Base-by-base conservation (phyloP, 2,888 invertebrate genomes). In the Copidosoma aretas region DNA sequence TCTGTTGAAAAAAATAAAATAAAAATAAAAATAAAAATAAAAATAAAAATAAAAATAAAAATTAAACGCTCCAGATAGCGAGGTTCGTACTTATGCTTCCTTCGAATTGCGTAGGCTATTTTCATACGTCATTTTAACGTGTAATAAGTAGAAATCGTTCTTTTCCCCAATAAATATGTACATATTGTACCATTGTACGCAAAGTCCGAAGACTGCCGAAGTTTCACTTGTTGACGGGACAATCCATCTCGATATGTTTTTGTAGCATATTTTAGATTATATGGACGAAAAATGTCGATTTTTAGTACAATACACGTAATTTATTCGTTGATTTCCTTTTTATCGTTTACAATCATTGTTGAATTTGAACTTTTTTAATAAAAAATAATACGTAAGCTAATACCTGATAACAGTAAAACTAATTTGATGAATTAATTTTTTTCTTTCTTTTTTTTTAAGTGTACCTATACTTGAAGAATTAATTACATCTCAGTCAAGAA, bases 71-170 rank as follows among this genome's bases (percentile, higher is more conserved):
- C 51, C n/a, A n/a, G n/a, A 22, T 61, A 39, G 24, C 43, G 67
- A 68, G 71, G 74, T 70, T 75, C 72, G 75, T 77, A 77, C 72
- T 77, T 76, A 75, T 75, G 74, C 76, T 77, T 76, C 73, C 75
- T 63, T 71, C 58, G 60, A 75, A 67, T 70, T 71, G 57, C 73
- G 73, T 72, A 71, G 75, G 76, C n/a, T 74, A 73, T 75, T 75
- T 77, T 76, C 77, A 73, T 77, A 77, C 72, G 59, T 41, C 60
- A 43, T 68, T 68, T 71, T 65, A 68, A 57, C 68, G 46, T 60
- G 51, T 63, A 67, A 68, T 10, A 10, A 59, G 52, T 70, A 68
- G 63, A 25, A 58, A 65, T 64, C 59, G 61, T 68, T 62, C 65
- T 65, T 66, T 71, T 43, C 64, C 57, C 62, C 32, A n/a, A 60